These are phyloP conservation scores for Parthenolecanium corni DNA, from an alignment of 2,888 invertebrate species.

Conservation along the genomic window DNA sequence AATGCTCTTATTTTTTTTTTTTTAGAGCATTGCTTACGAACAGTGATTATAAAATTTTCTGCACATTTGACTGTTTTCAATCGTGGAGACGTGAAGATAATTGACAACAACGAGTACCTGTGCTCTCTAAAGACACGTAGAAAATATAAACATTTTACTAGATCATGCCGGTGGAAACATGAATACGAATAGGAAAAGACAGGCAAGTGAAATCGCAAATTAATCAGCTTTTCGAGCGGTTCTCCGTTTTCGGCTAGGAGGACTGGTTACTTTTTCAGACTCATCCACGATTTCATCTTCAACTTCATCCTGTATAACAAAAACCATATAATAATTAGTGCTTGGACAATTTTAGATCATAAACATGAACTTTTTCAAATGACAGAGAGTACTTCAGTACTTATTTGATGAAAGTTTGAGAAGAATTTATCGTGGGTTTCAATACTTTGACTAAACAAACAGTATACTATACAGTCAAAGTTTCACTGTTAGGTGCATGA, in stretches of 20 bases:
- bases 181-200: conserved; percentile 12
- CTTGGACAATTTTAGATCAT: too few species aligned
- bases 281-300: conserved; percentile 37
- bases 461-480: too few species aligned
- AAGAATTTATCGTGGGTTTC: neutral
- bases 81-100: too few species aligned
- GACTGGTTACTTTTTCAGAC: conserved; percentile 30
- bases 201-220: conserved; percentile 3
- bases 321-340: neutral
- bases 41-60: too few species aligned
- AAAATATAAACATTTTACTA: neutral
- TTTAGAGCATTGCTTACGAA: too few species aligned
- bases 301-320: conserved; percentile 33
- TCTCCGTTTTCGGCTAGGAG: conserved; percentile 51
- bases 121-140: too few species aligned
- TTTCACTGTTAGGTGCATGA: too few species aligned
- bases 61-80: too few species aligned
- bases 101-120: too few species aligned
- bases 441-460: too few species aligned
- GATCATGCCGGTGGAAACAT: neutral
- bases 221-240: conserved; percentile 62
- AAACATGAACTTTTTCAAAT: too few species aligned
- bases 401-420: neutral
- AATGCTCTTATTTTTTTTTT: too few species aligned
- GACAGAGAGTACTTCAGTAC: neutral